Evolutionary conservation across 2,113 vertebrate genomes (phyloP), one percentile per base, ranked within the genome.

Genomic region (Daubentonia madagascariensis): DNA sequence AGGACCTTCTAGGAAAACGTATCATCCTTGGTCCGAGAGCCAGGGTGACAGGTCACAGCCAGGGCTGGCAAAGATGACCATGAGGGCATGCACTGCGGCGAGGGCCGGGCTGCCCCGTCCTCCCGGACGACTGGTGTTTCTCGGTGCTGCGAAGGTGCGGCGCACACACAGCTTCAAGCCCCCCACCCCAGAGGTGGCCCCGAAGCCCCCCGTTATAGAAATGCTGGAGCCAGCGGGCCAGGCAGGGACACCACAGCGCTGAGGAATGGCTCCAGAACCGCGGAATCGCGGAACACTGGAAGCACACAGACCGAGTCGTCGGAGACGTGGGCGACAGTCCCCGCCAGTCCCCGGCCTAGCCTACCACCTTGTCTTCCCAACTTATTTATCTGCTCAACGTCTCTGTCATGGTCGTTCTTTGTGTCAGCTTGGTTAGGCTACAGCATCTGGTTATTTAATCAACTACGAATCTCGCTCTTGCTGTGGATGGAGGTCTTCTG

Each of bases 241-340:
- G 89, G 61, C 32, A 28, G 76, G 54, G 43, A 48, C 52, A 5
- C 7, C 6, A 6, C 11, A 32, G 23, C 1, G 0, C 6, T 0
- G 65, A 81, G 79, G 63, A 43, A 0, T 12, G 35, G 59, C 30
- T 17, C 75, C 22, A 7, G 73, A 17, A 30, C 6, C 17, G 18
- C 0, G 4, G 48, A 18, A 7, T 65, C 45, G 5, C 8, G 8
- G 18, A 37, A 5, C 5, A 4, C 0, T 8, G 16, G 63, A 16
- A 54, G 63, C 50, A 84, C 25, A 11, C 25, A 3, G n/a, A 30
- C 40, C 37, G 4, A 7, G 45, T 2, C 4, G 12, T 48, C 0
- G 0, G 67, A 89, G 67, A n/a, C 2, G 0, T 0, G 30, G 28
- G 35, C 35, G 37, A 65, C 13, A 23, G 2, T 6, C 37, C n/a